Percentiles rank a stretch among this genome's conserved stretches.
Evolutionary conservation across 2,888 invertebrate genomes (phyloP).

Genomic region (Synanthedon andrenaeformis): DNA sequence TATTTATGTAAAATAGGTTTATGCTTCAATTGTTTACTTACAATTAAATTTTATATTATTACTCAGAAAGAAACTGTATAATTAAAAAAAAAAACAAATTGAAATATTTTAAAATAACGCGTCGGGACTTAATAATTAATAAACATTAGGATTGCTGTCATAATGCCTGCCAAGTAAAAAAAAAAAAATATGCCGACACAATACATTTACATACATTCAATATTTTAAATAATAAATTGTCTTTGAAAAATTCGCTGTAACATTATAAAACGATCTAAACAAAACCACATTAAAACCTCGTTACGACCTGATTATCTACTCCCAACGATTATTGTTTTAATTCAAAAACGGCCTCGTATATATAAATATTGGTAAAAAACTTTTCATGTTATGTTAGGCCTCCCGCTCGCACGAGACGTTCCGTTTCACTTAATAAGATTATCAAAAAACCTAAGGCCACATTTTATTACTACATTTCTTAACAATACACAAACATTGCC

Average conservation of each 20-base stretch:
- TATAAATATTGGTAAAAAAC: no score
- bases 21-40: constrained; percentile 69
- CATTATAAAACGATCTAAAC: no score
- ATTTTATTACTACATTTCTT: constrained; percentile 53
- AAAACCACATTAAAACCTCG: no score
- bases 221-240: no score
- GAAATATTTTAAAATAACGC: not conserved
- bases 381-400: no score
- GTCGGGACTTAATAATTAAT: not conserved
- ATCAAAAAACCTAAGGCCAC: constrained; percentile 59
- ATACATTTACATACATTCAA: constrained; percentile 6
- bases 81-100: constrained; percentile 46
- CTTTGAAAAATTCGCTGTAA: no score
- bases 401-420: constrained; percentile 2
- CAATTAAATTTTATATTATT: constrained; percentile 68
- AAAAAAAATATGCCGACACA: no score
- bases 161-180: no score
- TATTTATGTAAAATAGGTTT: constrained; percentile 70
- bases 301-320: no score
- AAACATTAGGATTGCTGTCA: no score
- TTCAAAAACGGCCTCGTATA: no score
- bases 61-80: constrained; percentile 55
- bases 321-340: no score
- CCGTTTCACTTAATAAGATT: constrained; percentile 19
- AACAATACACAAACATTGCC: not conserved